These are phyloP conservation scores for Idaea biselata DNA, from an alignment of 2,888 invertebrate species.

Conservation along the genomic window DNA sequence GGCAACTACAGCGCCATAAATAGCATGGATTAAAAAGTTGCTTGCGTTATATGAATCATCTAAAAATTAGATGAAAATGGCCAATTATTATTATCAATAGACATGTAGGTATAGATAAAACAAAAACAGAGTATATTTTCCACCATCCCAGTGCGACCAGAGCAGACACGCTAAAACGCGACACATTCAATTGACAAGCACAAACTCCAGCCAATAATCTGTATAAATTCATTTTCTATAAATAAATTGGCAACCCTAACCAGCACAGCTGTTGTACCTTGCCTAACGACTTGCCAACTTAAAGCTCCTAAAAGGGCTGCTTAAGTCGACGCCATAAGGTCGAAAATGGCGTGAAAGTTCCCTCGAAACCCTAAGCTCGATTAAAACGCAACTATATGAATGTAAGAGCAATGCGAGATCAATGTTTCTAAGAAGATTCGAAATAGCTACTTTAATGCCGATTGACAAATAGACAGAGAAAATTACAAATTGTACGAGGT, in stretches of 20 bases:
- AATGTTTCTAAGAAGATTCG: constrained; percentile 31
- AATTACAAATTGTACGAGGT: not conserved
- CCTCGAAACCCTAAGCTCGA: constrained; percentile 40
- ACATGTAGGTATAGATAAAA: too few species aligned
- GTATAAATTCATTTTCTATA: constrained; percentile 66
- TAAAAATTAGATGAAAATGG: too few species aligned
- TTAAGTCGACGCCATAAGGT: constrained; percentile 16
- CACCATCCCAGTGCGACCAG: constrained; percentile 13
- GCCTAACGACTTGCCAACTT: constrained; percentile 67
- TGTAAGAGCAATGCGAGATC: constrained; percentile 44
- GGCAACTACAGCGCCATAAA: too few species aligned
- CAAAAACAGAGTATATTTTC: not conserved
- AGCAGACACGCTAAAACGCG: constrained; percentile 25
- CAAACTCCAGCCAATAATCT: constrained; percentile 58
- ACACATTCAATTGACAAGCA: constrained; percentile 48
- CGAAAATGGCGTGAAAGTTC: constrained; percentile 19
- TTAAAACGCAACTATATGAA: constrained; percentile 50
- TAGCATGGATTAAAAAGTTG: too few species aligned
- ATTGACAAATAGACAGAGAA: constrained; percentile 36
- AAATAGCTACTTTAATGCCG: constrained; percentile 24
- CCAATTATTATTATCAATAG: too few species aligned
- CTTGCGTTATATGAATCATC: too few species aligned
- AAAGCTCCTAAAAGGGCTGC: not conserved
- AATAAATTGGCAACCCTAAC: constrained; percentile 73
- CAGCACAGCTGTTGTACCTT: constrained; percentile 69